These are phyloP conservation scores for Hydrozoanthus tunicans DNA, from an alignment of 64 coral and sea anemone species.

Conservation along the genomic window DNA sequence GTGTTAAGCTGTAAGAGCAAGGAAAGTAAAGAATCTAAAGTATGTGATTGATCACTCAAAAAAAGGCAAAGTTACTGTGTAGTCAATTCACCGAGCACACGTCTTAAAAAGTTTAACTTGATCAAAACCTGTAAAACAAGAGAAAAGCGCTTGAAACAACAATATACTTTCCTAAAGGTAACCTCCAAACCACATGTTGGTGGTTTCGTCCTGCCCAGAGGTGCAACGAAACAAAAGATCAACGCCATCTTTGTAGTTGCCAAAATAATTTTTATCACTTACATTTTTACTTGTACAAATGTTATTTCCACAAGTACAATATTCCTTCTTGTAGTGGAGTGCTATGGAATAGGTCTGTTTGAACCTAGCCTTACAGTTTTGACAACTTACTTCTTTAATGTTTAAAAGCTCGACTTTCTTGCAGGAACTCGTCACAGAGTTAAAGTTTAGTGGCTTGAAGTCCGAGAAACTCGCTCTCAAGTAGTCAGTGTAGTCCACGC, in stretches of 20 bases:
- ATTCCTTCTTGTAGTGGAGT: neutral
- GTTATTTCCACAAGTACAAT: neutral
- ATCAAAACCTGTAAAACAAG: no score
- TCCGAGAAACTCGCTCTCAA: neutral
- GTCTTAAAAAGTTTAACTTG: no score
- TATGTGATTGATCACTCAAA: no score
- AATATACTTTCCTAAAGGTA: conserved; percentile 5
- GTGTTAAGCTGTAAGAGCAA: no score
- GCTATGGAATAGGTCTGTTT: neutral
- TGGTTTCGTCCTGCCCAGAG: conserved; percentile 13
- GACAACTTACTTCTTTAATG: conserved; percentile 1
- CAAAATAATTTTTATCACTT: conserved; percentile 41
- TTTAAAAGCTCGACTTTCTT: conserved; percentile 17
- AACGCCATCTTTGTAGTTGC: neutral
- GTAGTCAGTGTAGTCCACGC: conserved; percentile 57
- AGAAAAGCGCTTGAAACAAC: no score
- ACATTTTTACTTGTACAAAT: neutral
- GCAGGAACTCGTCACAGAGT: neutral
- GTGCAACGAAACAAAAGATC: conserved; percentile 29
- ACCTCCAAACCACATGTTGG: conserved; percentile 55
- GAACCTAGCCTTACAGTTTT: neutral
- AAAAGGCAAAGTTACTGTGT: no score
- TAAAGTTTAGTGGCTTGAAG: neutral
- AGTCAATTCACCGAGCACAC: no score
- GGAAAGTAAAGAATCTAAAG: no score